These are phyloP conservation scores for Andrena bucephala DNA, from an alignment of 2,888 invertebrate genomes.

Conservation along the genomic window DNA sequence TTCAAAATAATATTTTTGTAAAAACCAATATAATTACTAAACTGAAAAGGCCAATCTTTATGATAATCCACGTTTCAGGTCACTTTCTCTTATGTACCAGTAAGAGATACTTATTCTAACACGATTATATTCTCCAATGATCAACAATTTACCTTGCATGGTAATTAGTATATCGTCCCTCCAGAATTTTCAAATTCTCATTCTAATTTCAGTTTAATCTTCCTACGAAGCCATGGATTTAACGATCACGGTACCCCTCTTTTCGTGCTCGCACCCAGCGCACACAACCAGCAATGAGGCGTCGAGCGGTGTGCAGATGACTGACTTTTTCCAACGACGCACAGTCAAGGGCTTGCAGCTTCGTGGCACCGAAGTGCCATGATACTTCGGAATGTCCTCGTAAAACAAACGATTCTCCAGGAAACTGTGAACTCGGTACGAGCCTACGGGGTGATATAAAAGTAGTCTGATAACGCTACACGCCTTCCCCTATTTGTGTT, in stretches of 20 bases:
- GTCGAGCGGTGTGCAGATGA: constrained; percentile 43
- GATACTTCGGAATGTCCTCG: constrained; percentile 45
- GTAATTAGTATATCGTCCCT: no score
- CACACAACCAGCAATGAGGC: constrained; percentile 29
- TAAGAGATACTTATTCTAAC: no score
- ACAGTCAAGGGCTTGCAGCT: constrained; percentile 32
- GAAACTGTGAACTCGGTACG: constrained; percentile 37
- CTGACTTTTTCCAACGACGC: constrained; percentile 41
- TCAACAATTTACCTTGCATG: no score
- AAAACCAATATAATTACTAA: no score
- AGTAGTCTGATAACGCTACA: constrained; percentile 28
- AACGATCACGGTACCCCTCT: constrained; percentile 15
- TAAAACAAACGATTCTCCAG: constrained; percentile 52
- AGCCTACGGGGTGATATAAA: constrained; percentile 33
- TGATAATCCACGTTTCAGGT: no score
- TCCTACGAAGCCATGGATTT: constrained; percentile 3
- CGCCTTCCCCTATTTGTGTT: constrained; percentile 12
- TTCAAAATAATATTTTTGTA: no score
- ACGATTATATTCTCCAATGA: no score
- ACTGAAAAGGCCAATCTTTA: no score
- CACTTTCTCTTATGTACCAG: no score
- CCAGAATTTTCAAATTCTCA: no score
- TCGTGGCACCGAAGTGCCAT: constrained; percentile 37
- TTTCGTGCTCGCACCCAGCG: neutral
- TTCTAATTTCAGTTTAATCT: constrained; percentile 4